phyloP scores from a whole-genome alignment of 2,888 invertebrate genomes.

The Malachius bipustulatus region DNA sequence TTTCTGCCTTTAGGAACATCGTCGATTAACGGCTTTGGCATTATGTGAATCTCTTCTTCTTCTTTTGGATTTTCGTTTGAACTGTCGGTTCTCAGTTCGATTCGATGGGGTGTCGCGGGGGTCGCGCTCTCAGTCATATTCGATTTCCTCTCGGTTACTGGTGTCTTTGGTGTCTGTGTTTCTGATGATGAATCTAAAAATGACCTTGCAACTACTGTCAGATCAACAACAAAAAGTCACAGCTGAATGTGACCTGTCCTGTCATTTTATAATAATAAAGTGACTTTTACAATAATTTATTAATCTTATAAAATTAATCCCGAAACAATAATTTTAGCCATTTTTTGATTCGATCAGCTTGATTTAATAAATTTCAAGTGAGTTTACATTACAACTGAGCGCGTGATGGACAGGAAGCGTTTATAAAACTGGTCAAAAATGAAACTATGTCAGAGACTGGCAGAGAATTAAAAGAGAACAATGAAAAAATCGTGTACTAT shows the following conservation, averaged over 20 bases:
- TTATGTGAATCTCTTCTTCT: conserved; percentile 6
- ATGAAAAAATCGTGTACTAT: conserved; percentile 10
- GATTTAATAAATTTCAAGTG: no score
- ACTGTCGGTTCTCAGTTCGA: conserved; percentile 11
- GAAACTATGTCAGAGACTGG: conserved; percentile 12
- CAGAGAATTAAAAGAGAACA: conserved; percentile 11
- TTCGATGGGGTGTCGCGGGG: conserved; percentile 13
- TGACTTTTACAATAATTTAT: no score
- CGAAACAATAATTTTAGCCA: no score
- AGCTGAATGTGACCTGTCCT: no score
- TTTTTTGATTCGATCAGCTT: no score
- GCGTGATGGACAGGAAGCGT: not conserved
- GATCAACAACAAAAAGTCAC: no score
- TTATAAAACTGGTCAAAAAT: not conserved
- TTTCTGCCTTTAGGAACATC: conserved; percentile 7
- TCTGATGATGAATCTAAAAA: no score
- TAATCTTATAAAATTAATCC: no score
- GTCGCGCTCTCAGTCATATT: conserved; percentile 3
- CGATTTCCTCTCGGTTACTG: not conserved
- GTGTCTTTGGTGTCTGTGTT: conserved; percentile 7
- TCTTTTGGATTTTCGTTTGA: conserved; percentile 4
- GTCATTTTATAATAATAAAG: no score
- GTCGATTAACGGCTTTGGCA: conserved; percentile 11
- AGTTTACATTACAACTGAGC: no score
- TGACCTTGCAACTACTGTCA: no score